Evolutionary conservation across 2,797 vertebrate genomes (phyloP).

Genomic region (Micromesistius poutassou): DNA sequence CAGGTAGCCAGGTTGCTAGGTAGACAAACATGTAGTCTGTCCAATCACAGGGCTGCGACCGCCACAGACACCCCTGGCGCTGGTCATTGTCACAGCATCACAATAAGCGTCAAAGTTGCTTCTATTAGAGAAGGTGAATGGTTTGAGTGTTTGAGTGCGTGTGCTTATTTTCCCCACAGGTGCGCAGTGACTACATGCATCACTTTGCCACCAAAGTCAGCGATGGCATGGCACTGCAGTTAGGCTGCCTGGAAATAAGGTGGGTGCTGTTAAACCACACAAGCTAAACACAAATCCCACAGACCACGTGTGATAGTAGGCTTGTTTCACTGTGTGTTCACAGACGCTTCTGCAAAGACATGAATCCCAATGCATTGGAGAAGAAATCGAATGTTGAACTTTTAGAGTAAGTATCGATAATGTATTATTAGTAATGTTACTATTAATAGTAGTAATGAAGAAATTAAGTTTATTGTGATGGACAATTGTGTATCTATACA

Average conservation of each 20-base stretch:
- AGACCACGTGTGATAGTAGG: background rate
- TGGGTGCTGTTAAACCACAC: constrained; percentile 36
- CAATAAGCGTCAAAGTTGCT: background rate
- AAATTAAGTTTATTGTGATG: too few relatives aligned
- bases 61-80: too few relatives aligned
- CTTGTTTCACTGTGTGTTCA: background rate
- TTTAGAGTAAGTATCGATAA: constrained; percentile 81
- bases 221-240: constrained; percentile 90
- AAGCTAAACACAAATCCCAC: background rate
- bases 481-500: too few relatives aligned
- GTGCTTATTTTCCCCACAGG: constrained; percentile 37
- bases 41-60: too few relatives aligned
- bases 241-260: constrained; percentile 95
- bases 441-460: background rate
- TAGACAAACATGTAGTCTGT: too few relatives aligned
- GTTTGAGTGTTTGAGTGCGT: background rate
- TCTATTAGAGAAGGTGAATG: background rate
- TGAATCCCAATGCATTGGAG: constrained; percentile 88
- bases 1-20: too few relatives aligned
- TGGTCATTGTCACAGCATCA: too few relatives aligned
- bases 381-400: constrained; percentile 93
- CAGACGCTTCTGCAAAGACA: constrained; percentile 94
- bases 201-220: constrained; percentile 76
- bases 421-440: background rate
- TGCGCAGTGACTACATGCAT: constrained; percentile 75